Evolutionary conservation across 2,797 vertebrate genomes (phyloP), one percentile per base, ranked within the genome.

Genomic region (Poecilia velifera): DNA sequence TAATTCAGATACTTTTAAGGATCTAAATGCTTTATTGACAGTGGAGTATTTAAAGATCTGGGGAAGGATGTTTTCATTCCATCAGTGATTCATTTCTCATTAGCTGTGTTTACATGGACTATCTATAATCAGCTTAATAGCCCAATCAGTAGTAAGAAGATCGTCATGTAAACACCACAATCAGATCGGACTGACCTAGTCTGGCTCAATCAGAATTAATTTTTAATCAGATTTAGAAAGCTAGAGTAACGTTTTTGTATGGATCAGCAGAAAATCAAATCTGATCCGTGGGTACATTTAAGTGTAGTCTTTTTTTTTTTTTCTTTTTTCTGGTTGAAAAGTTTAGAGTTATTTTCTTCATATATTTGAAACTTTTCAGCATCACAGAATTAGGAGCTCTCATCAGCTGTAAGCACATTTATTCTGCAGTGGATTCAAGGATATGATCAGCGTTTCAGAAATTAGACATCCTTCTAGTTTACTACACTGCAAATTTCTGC

Each of bases 21-120:
- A 36, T 64, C 34, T 64, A 36, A 36, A 64, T 64, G 62, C 62
- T 36, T 64, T 34, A 64, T 64, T 64, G 59, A 62, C 31, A 62
- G 57, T 31, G 5, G 6, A 18, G 31, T 18, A 36, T 64, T 64
- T 36, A 36, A 64, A 64, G 31, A 64, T 18, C n/a, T 64, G 59
- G 59, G 59, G 59, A 64, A 64, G 6, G 31, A 36, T 64, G 7
- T 36, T 64, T 64, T 64, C 16, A 36, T 64, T 64, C 31, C 59
- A 36, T 64, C 31, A 64, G 6, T 64, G 31, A 20, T 64, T 64
- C 31, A 34, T 64, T 64, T 64, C n/a, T 64, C 14, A 34, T 64
- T 64, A 64, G 59, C 59, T 34, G 14, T 64, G 59, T 64, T 64
- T 64, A 20, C 31, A 36, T 64, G 31, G 59, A 64, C 59, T 18